A percentile compares a stretch with the other conserved stretches of the same genome.
Evolutionary conservation across 2,888 invertebrate genomes (phyloP).

Genomic region (Troides helena): DNA sequence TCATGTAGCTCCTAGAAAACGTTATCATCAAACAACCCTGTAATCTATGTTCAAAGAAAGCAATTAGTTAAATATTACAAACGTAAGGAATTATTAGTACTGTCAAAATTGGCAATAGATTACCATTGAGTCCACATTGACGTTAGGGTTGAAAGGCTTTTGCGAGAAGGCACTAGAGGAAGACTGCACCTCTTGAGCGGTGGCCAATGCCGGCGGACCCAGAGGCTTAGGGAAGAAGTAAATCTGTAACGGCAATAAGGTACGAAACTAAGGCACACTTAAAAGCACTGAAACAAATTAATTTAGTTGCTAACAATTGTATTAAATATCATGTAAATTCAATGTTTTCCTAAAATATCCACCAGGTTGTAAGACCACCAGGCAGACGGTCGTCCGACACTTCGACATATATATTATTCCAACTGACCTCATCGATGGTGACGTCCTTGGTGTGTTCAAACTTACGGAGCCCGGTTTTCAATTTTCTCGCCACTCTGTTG

Average conservation of each 20-base stretch:
- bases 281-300: neutral
- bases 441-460: constrained; percentile 90
- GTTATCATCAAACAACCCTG: too few species aligned
- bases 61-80: too few species aligned
- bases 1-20: too few species aligned
- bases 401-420: neutral
- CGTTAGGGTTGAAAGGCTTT: constrained; percentile 57
- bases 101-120: neutral
- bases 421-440: constrained; percentile 90
- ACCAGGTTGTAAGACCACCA: too few species aligned
- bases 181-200: constrained; percentile 58
- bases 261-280: neutral
- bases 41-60: too few species aligned
- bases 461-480: constrained; percentile 87
- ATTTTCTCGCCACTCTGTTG: constrained; percentile 87
- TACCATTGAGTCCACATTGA: constrained; percentile 62
- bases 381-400: too few species aligned
- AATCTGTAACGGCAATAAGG: constrained; percentile 46
- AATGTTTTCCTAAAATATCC: too few species aligned
- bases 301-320: neutral
- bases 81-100: too few species aligned
- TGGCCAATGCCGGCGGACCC: constrained; percentile 71
- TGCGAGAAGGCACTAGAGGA: constrained; percentile 59
- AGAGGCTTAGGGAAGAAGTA: constrained; percentile 69
- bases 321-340: neutral